A percentile compares a stretch with the other conserved stretches of the same genome.
phyloP scores from a whole-genome alignment of 2,888 invertebrate species.

The Entomobrya multifasciata region DNA sequence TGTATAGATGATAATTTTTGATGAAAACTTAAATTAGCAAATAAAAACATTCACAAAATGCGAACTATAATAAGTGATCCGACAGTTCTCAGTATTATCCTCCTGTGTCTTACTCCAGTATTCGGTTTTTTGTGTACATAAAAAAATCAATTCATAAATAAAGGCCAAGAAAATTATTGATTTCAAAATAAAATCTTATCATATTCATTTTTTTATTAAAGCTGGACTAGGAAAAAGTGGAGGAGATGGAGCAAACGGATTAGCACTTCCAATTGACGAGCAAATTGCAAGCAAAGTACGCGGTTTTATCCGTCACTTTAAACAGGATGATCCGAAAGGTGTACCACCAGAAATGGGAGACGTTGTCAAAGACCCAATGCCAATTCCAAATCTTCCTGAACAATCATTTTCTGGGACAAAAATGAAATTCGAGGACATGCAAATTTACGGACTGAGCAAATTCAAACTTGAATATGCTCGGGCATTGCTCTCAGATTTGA shows the following conservation, averaged over 20 bases:
- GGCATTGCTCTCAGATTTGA: slow-evolving; percentile 88
- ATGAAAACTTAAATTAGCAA: no score
- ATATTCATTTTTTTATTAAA: neutral
- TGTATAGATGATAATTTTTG: neutral
- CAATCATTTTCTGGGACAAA: slow-evolving; percentile 86
- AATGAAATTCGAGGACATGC: slow-evolving; percentile 87
- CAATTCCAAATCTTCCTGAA: slow-evolving; percentile 87
- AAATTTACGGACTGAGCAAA: slow-evolving; percentile 89
- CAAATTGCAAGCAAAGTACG: slow-evolving; percentile 88
- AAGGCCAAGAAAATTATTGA: neutral
- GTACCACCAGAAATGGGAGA: slow-evolving; percentile 81
- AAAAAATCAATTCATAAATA: neutral
- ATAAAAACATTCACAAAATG: no score
- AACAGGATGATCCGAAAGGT: slow-evolving; percentile 86
- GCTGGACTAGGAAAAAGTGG: neutral
- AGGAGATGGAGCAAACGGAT: neutral
- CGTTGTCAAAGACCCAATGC: slow-evolving; percentile 90
- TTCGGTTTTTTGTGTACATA: slow-evolving; percentile 13
- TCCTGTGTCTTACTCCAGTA: slow-evolving; percentile 9
- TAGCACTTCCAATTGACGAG: slow-evolving; percentile 83
- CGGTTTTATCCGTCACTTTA: slow-evolving; percentile 88
- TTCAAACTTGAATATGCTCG: slow-evolving; percentile 88
- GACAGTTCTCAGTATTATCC: slow-evolving; percentile 5
- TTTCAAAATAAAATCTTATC: no score
- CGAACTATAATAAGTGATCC: no score